A percentile compares a stretch with the other conserved stretches of the same genome.
Evolutionary conservation across 64 coral and sea anemone species (phyloP).

Genomic region (Pocillopora damicornis): DNA sequence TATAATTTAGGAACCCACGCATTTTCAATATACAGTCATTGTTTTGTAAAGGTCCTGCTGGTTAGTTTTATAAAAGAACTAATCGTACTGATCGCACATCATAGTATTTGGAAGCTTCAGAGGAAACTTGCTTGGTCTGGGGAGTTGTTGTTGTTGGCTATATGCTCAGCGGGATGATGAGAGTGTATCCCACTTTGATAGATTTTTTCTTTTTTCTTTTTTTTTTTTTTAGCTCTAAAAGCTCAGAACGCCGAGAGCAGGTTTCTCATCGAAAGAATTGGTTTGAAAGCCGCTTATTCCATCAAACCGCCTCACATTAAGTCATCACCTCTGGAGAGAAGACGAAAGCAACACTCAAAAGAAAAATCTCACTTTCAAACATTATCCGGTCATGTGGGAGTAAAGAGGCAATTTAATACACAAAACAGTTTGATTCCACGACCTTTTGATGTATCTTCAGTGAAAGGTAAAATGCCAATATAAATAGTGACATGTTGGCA

Average conservation of each 20-base stretch:
- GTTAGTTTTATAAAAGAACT: no score
- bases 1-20: no score
- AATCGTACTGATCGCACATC: no score
- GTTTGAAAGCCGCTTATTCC: neutral
- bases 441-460: neutral
- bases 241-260: neutral
- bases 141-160: neutral
- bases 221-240: neutral
- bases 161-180: neutral
- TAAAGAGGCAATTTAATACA: neutral
- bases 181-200: neutral
- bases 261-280: constrained; percentile 27
- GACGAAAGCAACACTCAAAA: neutral
- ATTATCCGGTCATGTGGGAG: neutral
- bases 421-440: neutral
- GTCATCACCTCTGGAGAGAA: neutral
- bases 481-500: neutral
- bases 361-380: neutral
- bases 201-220: neutral
- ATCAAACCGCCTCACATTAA: neutral
- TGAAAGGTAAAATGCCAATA: neutral
- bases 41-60: no score
- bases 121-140: no score
- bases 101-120: no score
- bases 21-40: no score